Percentiles rank a stretch among this genome's conserved stretches.
Conservation (phyloP, 2,113 vertebrate genomes). For the Chitala chitala region DNA sequence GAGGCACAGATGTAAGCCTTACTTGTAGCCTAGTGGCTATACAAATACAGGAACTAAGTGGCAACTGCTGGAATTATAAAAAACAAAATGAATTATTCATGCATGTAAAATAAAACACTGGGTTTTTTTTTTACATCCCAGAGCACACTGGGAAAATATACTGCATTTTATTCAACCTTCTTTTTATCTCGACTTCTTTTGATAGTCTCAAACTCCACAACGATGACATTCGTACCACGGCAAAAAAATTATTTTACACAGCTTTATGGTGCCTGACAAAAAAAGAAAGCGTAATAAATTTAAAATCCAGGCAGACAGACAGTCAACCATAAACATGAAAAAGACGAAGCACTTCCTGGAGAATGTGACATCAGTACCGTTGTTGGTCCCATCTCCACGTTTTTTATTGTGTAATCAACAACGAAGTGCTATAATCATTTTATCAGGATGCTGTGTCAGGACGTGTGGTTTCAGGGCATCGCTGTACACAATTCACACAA, state of each 20-base stretch:
- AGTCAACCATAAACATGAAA: background rate
- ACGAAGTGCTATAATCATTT: conserved; percentile 1
- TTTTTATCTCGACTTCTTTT: background rate
- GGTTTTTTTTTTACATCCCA: background rate
- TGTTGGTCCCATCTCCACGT: background rate
- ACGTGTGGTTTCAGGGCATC: background rate
- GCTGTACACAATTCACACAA: background rate
- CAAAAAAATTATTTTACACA: background rate
- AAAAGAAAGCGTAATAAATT: background rate
- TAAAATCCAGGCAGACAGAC: background rate
- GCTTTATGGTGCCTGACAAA: background rate
- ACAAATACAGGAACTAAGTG: background rate
- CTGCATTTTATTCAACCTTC: background rate
- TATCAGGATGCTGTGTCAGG: background rate
- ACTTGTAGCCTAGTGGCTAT: background rate
- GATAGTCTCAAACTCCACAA: background rate
- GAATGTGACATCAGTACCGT: background rate
- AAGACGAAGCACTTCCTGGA: background rate
- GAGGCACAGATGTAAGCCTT: background rate
- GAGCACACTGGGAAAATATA: background rate
- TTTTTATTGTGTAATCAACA: background rate
- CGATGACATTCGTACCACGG: background rate
- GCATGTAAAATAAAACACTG: background rate
- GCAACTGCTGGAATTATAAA: background rate
- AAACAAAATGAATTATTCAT: conserved; percentile 12